These are phyloP conservation scores for Ptychochromis oligacanthus DNA, from an alignment of 2,113 vertebrate species.

Conservation along the genomic window DNA sequence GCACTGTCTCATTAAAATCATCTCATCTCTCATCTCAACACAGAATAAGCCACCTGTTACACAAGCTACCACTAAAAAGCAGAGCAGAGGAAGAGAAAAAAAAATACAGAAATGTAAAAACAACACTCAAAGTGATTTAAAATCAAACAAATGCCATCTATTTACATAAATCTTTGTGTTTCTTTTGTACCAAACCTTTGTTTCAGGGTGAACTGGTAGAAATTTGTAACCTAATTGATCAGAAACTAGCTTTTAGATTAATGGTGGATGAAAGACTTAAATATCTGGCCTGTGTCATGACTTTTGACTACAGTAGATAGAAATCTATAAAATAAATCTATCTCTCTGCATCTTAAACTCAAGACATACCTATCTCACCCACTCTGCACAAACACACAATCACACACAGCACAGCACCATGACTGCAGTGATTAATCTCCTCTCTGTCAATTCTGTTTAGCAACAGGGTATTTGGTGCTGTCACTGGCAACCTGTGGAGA, in stretches of 20 bases:
- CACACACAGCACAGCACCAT: background rate
- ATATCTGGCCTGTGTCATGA: background rate
- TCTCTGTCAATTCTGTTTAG: conserved; percentile 46
- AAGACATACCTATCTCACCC: background rate
- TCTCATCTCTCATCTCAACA: background rate
- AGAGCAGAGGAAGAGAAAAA: background rate
- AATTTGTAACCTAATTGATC: background rate
- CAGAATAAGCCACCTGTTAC: background rate
- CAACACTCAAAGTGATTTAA: background rate
- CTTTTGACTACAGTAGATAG: background rate
- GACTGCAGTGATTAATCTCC: conserved; percentile 28
- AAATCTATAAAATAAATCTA: background rate
- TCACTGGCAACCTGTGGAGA: conserved; percentile 35
- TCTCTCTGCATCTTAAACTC: background rate
- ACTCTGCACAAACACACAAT: background rate
- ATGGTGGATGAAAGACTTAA: background rate
- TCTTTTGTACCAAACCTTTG: background rate
- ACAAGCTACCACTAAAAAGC: background rate
- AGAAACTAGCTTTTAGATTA: background rate
- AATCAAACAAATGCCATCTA: background rate
- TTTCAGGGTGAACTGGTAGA: background rate
- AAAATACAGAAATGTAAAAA: background rate
- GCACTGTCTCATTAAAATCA: background rate
- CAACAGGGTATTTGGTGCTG: conserved; percentile 35
- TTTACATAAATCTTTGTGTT: background rate